phyloP scores from a whole-genome alignment of 2,888 invertebrate species.

The Chelonus formosanus region DNA sequence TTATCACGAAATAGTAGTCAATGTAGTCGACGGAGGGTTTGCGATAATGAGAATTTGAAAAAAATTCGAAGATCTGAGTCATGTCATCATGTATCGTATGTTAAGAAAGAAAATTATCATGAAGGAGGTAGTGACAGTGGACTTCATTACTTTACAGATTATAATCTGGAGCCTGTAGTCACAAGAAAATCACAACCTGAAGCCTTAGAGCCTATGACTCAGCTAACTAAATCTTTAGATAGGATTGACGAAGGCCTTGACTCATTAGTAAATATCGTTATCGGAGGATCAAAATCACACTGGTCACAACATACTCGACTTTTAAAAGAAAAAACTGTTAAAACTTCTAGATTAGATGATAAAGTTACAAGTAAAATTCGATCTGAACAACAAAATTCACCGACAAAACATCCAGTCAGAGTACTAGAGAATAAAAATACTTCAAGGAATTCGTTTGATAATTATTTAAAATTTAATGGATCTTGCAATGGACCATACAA shows the following conservation, averaged over 20 bases:
- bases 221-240: slow-evolving; percentile 79
- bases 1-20: slow-evolving; percentile 39
- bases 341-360: slow-evolving; percentile 8
- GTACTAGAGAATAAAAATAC: slow-evolving; percentile 32
- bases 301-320: slow-evolving; percentile 1
- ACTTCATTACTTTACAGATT: slow-evolving; percentile 59
- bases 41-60: slow-evolving; percentile 36
- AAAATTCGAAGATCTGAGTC: slow-evolving; percentile 58
- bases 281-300: slow-evolving; percentile 68
- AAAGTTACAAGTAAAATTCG: background rate
- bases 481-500: slow-evolving; percentile 37
- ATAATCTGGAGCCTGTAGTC: slow-evolving; percentile 51
- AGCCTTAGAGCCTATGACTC: slow-evolving; percentile 44
- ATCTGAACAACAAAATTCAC: slow-evolving; percentile 1
- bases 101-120: slow-evolving; percentile 45
- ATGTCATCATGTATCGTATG: slow-evolving; percentile 56
- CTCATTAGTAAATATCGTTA: slow-evolving; percentile 77
- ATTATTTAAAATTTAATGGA: slow-evolving; percentile 43
- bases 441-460: background rate
- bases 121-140: slow-evolving; percentile 64
- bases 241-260: slow-evolving; percentile 79
- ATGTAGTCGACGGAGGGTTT: slow-evolving; percentile 34
- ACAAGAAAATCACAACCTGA: slow-evolving; percentile 41
- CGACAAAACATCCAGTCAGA: slow-evolving; percentile 31
- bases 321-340: background rate